Evolutionary conservation across 2,888 invertebrate species (phyloP), one percentile per base, ranked within the genome.

Genomic region (Tachystola acroxantha): DNA sequence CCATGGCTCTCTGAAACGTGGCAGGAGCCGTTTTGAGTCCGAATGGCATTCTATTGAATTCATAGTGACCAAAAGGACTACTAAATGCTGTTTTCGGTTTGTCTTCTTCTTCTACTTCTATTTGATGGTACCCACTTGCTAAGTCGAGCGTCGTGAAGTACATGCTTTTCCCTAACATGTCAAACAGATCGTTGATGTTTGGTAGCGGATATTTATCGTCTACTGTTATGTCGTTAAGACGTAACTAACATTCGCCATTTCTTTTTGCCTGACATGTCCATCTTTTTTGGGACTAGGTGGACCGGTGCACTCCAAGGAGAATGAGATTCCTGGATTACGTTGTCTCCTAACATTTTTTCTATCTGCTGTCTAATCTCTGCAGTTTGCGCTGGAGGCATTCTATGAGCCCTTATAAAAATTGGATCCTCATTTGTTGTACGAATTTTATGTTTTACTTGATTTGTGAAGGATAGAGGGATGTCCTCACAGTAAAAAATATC

Each of bases 361-460:
- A 50, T 33, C 34, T 53, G 48, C 5, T 44, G 46, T n/a, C 42
- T 27, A 5, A 48, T 49, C 45, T 53, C 53, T 11, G 26, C 7
- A 6, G 31, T 34, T 39, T 52, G 50, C 32, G 32, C 9, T 1
- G 47, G 46, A 1, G 50, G 26, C 30, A 39, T 39, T 19, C 50
- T 44, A 37, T 50, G 43, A 13, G 36, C 35, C 28, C 34, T 37
- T 0, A 56, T 46, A 14, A 29, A 54, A 22, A 50, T 50, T 0
- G 50, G 48, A 6, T 51, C 46, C n/a, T 51, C 49, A 7, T 50
- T 46, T 2, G 22, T 36, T 9, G 48, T 52, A 25, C 41, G 41
- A n/a, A 73, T 71, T 33, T 53, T 39, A 25, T 68, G 67, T 37
- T 46, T 50, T 7, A 61, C 40, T 9, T 42, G 5, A 35, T 55